A percentile compares a stretch with the other conserved stretches of the same genome.
Evolutionary conservation across 2,888 invertebrate genomes (phyloP).

Genomic region (Bellardia pandia): DNA sequence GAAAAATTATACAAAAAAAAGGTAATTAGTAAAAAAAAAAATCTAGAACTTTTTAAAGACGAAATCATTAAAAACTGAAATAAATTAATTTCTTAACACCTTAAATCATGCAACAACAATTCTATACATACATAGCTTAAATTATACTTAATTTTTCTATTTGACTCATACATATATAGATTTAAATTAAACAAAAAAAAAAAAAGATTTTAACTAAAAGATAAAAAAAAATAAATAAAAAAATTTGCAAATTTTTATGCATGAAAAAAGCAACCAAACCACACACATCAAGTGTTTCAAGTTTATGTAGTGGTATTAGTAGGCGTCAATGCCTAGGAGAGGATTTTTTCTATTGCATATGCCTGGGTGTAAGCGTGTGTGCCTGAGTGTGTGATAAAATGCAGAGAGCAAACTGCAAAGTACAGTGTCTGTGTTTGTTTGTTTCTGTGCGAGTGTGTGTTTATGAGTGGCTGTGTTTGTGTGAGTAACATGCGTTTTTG

Average conservation of each 20-base stretch:
- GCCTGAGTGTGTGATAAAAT: constrained; percentile 36
- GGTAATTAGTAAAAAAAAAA: constrained; percentile 57
- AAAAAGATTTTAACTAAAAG: constrained; percentile 43
- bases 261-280: constrained; percentile 70
- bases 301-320: constrained; percentile 65
- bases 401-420: constrained; percentile 43
- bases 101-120: neutral
- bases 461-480: neutral
- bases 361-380: neutral
- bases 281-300: constrained; percentile 70
- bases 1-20: constrained; percentile 61
- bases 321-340: constrained; percentile 67
- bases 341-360: constrained; percentile 25
- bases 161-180: neutral
- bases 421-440: constrained; percentile 22
- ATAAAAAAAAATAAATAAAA: constrained; percentile 33
- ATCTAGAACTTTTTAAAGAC: neutral
- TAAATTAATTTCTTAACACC: neutral
- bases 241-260: constrained; percentile 74
- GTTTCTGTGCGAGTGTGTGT: neutral
- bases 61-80: neutral
- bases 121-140: neutral
- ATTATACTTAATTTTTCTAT: neutral
- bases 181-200: constrained; percentile 7
- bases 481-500: constrained; percentile 8